Base-by-base conservation (phyloP, 1,140 invertebrate species). In the Lordiphosa stackelbergi region DNA sequence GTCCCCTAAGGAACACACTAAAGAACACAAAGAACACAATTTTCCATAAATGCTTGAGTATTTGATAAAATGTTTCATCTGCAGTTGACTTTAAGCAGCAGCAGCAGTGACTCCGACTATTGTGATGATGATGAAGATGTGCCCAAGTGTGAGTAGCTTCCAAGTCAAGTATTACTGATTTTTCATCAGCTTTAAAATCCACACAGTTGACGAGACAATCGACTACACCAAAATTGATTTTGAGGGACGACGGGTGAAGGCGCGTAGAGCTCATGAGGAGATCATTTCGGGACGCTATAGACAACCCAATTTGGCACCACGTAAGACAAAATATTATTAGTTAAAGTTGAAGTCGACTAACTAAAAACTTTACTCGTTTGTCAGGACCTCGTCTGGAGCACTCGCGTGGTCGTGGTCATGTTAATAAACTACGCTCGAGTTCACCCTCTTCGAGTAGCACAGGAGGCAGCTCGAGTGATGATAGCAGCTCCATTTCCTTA, bases 201-300 rank as follows among this genome's bases (percentile, higher is more conserved):
- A 1, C n/a, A 7, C 47, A 87, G 85, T 71, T 79, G 85, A 87
- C 41, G 85, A 87, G 41, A 69, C 69, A 2, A 85, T 87, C 41
- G 85, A 87, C 38, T 86, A 86, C 11, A 85, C 85, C 0, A 85
- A 85, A 54, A 87, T 88, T 36, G 87, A 88, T 60, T 88, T 85
- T 41, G 87, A 88, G 28, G 73, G 78, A 11, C 66, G 86, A 6
- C 69, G 86, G 5, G 72, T 88, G 0, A 88, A 88, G 53, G 87
- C 85, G 7, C 54, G 87, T 0, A 52, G 87, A 4, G 87, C 87
- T 0, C 86, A 88, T 41, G 87, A 88, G 59, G 87, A 88, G 49
- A 85, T 88, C 16, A 84, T 88, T 35, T 87, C 86, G 11, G 86
- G 87, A 22, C 74, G 85, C n/a, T 88, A 85, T 61, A 70, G 87